Conservation (phyloP, 2,888 invertebrate genomes). For the Eulithis prunata region DNA sequence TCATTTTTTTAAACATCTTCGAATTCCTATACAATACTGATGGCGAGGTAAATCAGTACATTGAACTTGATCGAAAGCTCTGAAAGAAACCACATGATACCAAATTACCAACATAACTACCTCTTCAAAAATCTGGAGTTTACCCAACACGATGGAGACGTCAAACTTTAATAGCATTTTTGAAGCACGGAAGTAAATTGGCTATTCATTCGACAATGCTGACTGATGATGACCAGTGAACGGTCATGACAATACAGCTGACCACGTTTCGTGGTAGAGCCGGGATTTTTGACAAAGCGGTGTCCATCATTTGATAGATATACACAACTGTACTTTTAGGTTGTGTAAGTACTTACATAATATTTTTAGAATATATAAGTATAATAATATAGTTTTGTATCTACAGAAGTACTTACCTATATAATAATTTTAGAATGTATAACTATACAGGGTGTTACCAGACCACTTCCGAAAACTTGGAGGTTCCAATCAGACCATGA, state of each 20-base stretch:
- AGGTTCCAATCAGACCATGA: no score
- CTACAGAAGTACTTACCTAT: no score
- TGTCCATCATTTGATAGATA: background rate
- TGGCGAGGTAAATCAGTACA: background rate
- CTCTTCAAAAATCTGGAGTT: conserved; percentile 8
- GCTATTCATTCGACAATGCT: conserved; percentile 59
- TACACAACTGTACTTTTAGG: background rate
- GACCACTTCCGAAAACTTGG: no score
- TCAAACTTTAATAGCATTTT: conserved; percentile 44
- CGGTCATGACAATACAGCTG: conserved; percentile 10
- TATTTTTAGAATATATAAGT: no score
- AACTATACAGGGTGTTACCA: no score
- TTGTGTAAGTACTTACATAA: no score
- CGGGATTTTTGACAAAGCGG: background rate
- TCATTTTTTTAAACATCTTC: no score
- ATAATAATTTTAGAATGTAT: no score
- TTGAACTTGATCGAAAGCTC: conserved; percentile 4
- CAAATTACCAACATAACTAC: background rate
- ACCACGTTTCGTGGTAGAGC: conserved; percentile 2
- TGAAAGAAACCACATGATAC: background rate
- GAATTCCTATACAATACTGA: no score
- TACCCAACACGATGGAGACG: conserved; percentile 36
- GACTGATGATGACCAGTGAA: conserved; percentile 43
- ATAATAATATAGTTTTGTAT: no score
- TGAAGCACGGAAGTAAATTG: conserved; percentile 66